A percentile compares a stretch with the other conserved stretches of the same genome.
Conservation (phyloP, 2,113 vertebrate species). For the Montifringilla adamsi region DNA sequence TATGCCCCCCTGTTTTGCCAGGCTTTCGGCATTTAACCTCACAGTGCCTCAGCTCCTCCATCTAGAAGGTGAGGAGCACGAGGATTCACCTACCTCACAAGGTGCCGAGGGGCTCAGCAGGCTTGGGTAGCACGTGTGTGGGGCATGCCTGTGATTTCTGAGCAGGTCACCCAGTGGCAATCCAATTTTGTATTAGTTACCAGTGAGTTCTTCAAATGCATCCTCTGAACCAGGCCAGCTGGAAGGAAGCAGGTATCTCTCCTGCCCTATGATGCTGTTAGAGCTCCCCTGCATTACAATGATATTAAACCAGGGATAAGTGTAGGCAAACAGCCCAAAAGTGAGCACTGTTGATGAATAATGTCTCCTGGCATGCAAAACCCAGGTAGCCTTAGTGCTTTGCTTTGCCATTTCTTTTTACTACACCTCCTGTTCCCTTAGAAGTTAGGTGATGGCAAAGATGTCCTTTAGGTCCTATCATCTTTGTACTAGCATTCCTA, state of each 20-base stretch:
- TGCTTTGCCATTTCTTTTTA: neutral
- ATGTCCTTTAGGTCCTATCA: neutral
- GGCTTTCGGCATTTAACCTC: neutral
- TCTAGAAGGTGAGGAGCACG: neutral
- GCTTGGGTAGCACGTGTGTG: neutral
- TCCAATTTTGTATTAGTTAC: neutral
- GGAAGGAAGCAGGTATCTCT: neutral
- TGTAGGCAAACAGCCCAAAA: neutral
- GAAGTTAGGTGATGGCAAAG: neutral
- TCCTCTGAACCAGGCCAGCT: neutral
- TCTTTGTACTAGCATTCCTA: neutral
- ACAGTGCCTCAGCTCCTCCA: slow-evolving; percentile 29
- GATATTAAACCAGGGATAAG: neutral
- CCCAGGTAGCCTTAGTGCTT: neutral
- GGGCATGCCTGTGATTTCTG: neutral
- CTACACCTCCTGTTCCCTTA: neutral
- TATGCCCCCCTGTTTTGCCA: neutral
- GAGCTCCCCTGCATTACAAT: neutral
- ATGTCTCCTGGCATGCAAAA: neutral
- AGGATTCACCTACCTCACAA: slow-evolving; percentile 27
- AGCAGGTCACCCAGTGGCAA: neutral
- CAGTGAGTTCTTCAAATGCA: neutral
- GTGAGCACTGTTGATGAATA: neutral
- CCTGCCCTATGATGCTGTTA: neutral
- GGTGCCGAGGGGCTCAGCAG: neutral